Evolutionary conservation across 1,140 invertebrate species (phyloP).

Genomic region (Drosophila willistoni): DNA sequence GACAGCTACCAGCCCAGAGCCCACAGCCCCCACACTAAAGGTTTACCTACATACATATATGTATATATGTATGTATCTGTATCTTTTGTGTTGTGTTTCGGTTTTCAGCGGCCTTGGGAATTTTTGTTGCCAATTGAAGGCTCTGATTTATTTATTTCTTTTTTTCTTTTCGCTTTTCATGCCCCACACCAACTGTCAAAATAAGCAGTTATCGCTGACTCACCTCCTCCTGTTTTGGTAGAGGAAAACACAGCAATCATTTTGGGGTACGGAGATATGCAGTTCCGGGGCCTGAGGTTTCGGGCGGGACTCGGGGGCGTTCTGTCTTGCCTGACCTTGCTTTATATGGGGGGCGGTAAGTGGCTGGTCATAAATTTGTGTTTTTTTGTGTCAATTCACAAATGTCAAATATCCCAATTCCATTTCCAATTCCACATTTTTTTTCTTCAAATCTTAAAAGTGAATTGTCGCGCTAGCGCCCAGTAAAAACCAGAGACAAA

Average conservation of each 20-base stretch:
- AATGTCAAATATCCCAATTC: conserved; percentile 37
- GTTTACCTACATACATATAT: no score
- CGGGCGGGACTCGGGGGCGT: not conserved
- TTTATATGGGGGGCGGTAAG: conserved; percentile 50
- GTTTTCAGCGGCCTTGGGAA: conserved; percentile 20
- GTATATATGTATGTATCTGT: no score
- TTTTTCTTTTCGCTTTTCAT: conserved; percentile 6
- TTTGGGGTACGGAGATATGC: not conserved
- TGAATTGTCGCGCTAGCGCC: conserved; percentile 63
- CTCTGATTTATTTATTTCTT: not conserved
- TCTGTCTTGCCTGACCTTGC: conserved; percentile 68
- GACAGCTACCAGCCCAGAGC: not conserved
- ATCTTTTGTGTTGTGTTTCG: not conserved
- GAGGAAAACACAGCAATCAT: not conserved
- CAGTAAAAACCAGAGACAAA: conserved; percentile 40
- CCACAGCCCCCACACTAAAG: not conserved
- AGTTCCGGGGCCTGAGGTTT: not conserved
- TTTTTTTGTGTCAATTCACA: conserved; percentile 58
- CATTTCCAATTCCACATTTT: conserved; percentile 43
- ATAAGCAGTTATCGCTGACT: conserved; percentile 48
- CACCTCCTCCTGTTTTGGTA: conserved; percentile 23
- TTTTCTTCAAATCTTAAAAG: conserved; percentile 57
- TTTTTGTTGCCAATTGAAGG: conserved; percentile 3
- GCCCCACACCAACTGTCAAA: conserved; percentile 50
- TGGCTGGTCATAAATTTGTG: conserved; percentile 66